Percentiles rank a stretch among this genome's conserved stretches.
Conservation (phyloP, 2,113 vertebrate genomes). For the Rhea pennata region DNA sequence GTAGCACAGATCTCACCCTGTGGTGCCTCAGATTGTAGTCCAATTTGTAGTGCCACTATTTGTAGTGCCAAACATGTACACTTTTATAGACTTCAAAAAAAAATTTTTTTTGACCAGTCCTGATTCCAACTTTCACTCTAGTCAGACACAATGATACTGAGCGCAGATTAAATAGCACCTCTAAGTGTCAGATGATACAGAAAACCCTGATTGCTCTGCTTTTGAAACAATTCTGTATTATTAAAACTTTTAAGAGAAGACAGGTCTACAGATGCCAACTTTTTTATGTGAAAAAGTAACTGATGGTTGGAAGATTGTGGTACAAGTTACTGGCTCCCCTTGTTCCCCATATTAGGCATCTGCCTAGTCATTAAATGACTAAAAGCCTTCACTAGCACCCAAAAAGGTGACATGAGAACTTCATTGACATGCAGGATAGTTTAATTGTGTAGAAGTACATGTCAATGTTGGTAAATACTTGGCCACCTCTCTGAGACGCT, state of each 20-base stretch:
- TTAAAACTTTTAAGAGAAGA: background rate
- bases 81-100: conserved; percentile 3
- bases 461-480: background rate
- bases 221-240: accelerated
- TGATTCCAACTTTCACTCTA: background rate
- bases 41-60: too few relatives aligned
- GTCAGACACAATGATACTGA: background rate
- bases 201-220: background rate
- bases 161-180: background rate
- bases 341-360: accelerated
- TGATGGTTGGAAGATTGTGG: accelerated
- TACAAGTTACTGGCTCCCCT: background rate
- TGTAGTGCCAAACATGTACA: conserved; percentile 10
- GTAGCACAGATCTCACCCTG: conserved; percentile 1
- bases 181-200: background rate
- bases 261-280: background rate
- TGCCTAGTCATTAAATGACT: background rate
- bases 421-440: background rate
- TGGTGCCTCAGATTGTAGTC: background rate
- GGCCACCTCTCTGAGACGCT: background rate
- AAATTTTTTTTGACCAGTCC: background rate
- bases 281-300: background rate
- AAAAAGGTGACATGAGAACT: background rate
- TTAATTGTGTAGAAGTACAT: background rate
- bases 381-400: background rate